Evolutionary conservation across 2,888 invertebrate genomes (phyloP).

Genomic region (Timandra comae): DNA sequence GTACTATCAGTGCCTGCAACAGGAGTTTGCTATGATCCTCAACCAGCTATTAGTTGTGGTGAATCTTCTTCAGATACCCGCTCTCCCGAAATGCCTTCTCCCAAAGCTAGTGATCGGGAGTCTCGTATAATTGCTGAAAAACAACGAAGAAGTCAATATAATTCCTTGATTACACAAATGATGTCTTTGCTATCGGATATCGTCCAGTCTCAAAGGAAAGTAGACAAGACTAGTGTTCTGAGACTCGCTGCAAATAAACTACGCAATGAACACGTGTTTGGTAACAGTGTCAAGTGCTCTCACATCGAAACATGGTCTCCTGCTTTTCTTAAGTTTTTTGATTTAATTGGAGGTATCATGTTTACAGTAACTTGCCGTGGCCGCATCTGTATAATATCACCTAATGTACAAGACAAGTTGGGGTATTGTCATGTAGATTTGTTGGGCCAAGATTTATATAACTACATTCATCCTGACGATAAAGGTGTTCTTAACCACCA

Average conservation of each 20-base stretch:
- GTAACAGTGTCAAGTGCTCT: conserved; percentile 67
- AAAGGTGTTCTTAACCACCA: conserved; percentile 83
- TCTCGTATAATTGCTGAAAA: conserved; percentile 94
- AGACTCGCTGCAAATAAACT: conserved; percentile 91
- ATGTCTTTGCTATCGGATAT: conserved; percentile 90
- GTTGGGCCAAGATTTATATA: conserved; percentile 90
- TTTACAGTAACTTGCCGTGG: conserved; percentile 87
- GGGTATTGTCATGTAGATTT: conserved; percentile 93
- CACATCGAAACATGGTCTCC: conserved; percentile 71
- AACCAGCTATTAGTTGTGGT: conserved; percentile 41
- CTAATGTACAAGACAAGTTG: conserved; percentile 88
- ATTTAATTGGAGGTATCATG: conserved; percentile 86
- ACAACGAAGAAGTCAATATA: conserved; percentile 91
- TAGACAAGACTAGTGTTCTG: conserved; percentile 94
- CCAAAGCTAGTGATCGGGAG: conserved; percentile 83
- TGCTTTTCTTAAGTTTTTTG: conserved; percentile 79
- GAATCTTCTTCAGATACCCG: conserved; percentile 65
- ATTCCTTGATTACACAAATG: conserved; percentile 88
- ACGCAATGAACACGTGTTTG: conserved; percentile 84
- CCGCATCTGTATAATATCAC: conserved; percentile 90
- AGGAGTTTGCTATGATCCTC: conserved; percentile 36
- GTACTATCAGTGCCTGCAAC: conserved; percentile 40
- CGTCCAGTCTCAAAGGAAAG: conserved; percentile 86
- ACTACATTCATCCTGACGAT: conserved; percentile 90
- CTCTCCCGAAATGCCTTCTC: conserved; percentile 55